Evolutionary conservation across 2,797 vertebrate species (phyloP), one percentile per base, ranked within the genome.

Genomic region (Enteromius argenteus): DNA sequence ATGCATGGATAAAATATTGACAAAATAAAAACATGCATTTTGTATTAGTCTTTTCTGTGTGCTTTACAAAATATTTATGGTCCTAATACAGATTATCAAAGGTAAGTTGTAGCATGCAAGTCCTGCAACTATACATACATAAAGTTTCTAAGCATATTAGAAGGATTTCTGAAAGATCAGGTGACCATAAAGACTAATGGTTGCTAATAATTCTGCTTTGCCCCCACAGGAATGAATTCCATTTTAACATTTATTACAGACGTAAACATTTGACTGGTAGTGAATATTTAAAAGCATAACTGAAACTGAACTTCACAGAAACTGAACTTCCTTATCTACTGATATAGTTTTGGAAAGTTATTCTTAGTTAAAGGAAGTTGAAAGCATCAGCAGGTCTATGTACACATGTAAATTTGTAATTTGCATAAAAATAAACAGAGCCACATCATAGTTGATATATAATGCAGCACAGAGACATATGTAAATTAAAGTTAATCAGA

Each of bases 1-100:
- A 94, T 94, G 93, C 93, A 95, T 94, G 94, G 92, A 93, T 87
- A 90, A 91, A 88, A 75, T 91, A 89, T 67, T 83, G 64, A 84
- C 67, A 77, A 46, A 80, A 60, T 86, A 86, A 86, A 85, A 67
- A 79, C 85, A 80, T 83, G 79, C 80, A 80, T 78, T 89, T 86
- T 78, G 58, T 87, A 86, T 86, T 80, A 78, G 85, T 84, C 19
- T 74, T 72, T 79, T 79, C 76, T 86, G 74, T 79, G 81, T 79
- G 67, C 4, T 82, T 79, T 81, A 21, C 80, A 73, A 53, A 39
- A 60, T 13, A 42, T 39, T 21, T 67, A 60, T 72, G 67, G 76
- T 69, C 53, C 46, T 51, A n/a, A 49, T 62, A 37, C 8, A 49
- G 27, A 37, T 35, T 11, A 37, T 35, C 56, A 44, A 69, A 4